A percentile compares a stretch with the other conserved stretches of the same genome.
These are phyloP conservation scores for Poeciliopsis occidentalis DNA, from an alignment of 2,113 vertebrate species.

Conservation along the genomic window DNA sequence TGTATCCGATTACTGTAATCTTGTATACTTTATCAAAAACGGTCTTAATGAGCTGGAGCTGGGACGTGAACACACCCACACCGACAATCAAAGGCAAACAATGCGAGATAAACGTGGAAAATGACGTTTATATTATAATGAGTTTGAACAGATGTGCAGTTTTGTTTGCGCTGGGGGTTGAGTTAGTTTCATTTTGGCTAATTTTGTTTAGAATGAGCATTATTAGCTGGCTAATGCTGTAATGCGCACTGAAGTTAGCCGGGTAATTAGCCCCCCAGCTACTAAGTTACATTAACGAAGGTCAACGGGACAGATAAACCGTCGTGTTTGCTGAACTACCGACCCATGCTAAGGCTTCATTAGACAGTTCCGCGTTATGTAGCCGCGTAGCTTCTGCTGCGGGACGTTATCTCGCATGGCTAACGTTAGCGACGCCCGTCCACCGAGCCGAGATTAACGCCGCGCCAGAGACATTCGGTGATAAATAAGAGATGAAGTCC, in stretches of 20 bases:
- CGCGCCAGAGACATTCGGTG: background rate
- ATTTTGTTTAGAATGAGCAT: background rate
- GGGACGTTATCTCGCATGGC: conserved; percentile 46
- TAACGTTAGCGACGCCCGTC: conserved; percentile 41
- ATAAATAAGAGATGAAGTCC: background rate
- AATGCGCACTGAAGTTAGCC: background rate
- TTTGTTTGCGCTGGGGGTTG: background rate
- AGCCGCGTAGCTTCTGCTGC: conserved; percentile 42
- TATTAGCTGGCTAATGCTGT: background rate
- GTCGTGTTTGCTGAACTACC: background rate
- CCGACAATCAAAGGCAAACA: background rate
- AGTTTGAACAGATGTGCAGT: background rate
- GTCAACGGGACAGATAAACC: background rate
- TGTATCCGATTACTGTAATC: background rate
- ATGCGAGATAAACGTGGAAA: background rate
- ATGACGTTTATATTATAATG: background rate
- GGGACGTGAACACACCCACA: conserved; percentile 24
- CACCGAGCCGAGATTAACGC: background rate
- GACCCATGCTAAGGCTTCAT: background rate
- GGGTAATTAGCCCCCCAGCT: conserved; percentile 18
- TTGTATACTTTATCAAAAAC: background rate
- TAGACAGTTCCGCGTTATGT: conserved; percentile 20
- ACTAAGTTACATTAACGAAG: background rate
- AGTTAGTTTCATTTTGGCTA: background rate
- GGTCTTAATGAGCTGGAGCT: background rate